phyloP scores from a whole-genome alignment of 2,888 invertebrate species.

The Ormyrus labotus region DNA sequence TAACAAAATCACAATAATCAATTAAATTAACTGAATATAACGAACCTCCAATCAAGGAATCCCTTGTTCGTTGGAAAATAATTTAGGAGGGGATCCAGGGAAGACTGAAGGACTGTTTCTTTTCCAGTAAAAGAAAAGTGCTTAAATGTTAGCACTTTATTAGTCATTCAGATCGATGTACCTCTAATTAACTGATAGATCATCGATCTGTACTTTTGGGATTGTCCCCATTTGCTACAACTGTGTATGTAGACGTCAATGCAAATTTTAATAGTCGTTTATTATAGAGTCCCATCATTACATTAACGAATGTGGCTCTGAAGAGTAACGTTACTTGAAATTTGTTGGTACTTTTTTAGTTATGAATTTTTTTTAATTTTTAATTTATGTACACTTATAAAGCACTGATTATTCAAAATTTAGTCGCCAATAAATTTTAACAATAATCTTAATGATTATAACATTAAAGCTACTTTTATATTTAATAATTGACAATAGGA shows the following conservation, averaged over 20 bases:
- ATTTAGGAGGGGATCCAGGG: conserved; percentile 67
- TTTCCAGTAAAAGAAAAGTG: conserved; percentile 63
- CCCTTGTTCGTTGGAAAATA: conserved; percentile 58
- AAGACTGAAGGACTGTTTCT: conserved; percentile 69
- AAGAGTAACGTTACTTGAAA: conserved; percentile 64
- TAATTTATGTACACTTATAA: conserved; percentile 54
- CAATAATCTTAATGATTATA: conserved; percentile 31
- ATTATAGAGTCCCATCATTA: conserved; percentile 65
- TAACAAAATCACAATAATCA: conserved; percentile 53
- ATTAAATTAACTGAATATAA: conserved; percentile 60
- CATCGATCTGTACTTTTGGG: conserved; percentile 47
- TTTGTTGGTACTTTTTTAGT: conserved; percentile 67
- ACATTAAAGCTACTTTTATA: conserved; percentile 39
- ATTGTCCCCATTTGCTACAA: conserved; percentile 43
- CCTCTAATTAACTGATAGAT: conserved; percentile 29
- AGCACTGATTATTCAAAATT: conserved; percentile 59
- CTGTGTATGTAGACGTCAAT: conserved; percentile 41
- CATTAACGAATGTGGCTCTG: conserved; percentile 64
- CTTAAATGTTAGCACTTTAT: conserved; percentile 62
- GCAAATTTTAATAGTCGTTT: conserved; percentile 63
- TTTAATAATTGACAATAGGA: conserved; percentile 42
- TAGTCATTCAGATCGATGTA: conserved; percentile 59
- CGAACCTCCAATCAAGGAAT: conserved; percentile 68
- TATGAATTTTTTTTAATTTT: conserved; percentile 55
- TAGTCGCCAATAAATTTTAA: conserved; percentile 62